Evolutionary conservation across 2,797 vertebrate genomes (phyloP).

Genomic region (Paguma larvata): DNA sequence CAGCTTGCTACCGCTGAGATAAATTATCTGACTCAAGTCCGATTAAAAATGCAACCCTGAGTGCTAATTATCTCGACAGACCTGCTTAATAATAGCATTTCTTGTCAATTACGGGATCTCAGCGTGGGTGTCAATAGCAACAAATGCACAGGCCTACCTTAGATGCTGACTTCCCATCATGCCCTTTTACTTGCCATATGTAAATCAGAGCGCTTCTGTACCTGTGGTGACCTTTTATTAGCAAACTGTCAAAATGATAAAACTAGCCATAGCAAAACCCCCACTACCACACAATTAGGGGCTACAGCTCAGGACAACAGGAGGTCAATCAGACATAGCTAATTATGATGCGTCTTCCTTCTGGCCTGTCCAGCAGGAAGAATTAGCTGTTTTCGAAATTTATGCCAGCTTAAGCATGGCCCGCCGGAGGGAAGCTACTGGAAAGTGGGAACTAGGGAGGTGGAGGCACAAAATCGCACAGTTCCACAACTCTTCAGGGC

Average conservation of each 20-base stretch:
- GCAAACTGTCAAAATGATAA: conserved; percentile 92
- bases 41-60: conserved; percentile 91
- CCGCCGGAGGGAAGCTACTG: conserved; percentile 58
- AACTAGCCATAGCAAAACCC: conserved; percentile 89
- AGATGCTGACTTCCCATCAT: conserved; percentile 87
- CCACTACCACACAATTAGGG: conserved; percentile 87
- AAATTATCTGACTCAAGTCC: conserved; percentile 92
- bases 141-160: conserved; percentile 81
- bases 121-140: conserved; percentile 89
- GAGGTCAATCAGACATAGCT: conserved; percentile 87
- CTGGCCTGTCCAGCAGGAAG: conserved; percentile 81
- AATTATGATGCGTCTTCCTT: conserved; percentile 89
- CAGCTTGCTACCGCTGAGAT: conserved; percentile 92
- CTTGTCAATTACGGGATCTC: conserved; percentile 91
- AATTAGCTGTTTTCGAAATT: conserved; percentile 77
- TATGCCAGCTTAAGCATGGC: conserved; percentile 68
- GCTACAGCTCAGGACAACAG: conserved; percentile 86
- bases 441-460: background rate
- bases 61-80: conserved; percentile 92
- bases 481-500: conserved; percentile 28
- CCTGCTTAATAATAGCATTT: conserved; percentile 90
- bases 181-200: conserved; percentile 89
- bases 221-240: conserved; percentile 91
- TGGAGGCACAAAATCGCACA: background rate
- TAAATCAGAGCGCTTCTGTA: conserved; percentile 89